Evolutionary conservation across 1,140 invertebrate genomes (phyloP), one percentile per base, ranked within the genome.

Genomic region (Tetraneura akinire): DNA sequence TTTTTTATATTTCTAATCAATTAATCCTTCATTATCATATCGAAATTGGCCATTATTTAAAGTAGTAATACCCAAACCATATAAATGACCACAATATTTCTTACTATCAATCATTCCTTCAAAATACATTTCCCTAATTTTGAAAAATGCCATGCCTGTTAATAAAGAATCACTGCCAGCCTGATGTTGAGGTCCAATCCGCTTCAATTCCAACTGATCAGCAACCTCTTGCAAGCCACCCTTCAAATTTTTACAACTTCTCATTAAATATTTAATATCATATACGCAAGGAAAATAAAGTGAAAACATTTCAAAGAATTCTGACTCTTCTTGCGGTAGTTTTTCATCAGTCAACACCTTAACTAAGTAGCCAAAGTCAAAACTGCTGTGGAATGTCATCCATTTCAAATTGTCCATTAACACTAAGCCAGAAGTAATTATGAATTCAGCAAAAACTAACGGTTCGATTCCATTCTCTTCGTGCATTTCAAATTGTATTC

Each of bases 61-160:
- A 45, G 74, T 78, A 32, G 74, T 78, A 45, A 78, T 86, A 60
- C 93, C 93, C 81, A 98, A 88, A 47, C 96, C 96, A 86, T 97
- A 98, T 47, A 98, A 87, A 88, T 98, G 96, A 32, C 96, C 96
- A 85, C 94, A 94, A 86, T 96, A 96, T 86, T 96, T 98, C 8
- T 92, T 93, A 88, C 97, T 96, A 86, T 98, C 96, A 83, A 98
- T 98, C 85, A 97, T 97, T 86, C 97, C 96, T 87, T 98, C 96
- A 86, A 98, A 98, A 87, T 97, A 98, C 91, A 98, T 96, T 94
- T 98, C 96, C 89, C 96, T 92, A 91, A 99, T 98, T 89, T 98
- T 98, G 86, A 99, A 99, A 88, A 99, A 99, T 0, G 96, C 95
- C 90, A 95, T 95, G 85, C 97, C 98, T 11, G 98, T 99, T 21